Evolutionary conservation across 2,888 invertebrate genomes (phyloP).

Genomic region (Lydus trimaculatus): DNA sequence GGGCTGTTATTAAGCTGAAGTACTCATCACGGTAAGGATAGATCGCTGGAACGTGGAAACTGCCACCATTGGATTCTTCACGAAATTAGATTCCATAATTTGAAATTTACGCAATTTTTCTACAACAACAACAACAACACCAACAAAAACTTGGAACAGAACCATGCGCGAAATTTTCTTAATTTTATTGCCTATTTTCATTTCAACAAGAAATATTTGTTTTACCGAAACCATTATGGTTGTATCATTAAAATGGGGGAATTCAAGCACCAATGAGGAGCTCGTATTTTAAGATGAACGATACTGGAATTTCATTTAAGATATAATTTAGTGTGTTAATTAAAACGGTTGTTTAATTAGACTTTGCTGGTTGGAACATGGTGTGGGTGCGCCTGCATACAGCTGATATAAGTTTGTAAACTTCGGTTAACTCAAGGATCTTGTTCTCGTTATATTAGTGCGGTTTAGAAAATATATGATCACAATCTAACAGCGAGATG

Average conservation of each 20-base stretch:
- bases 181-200: too few relatives aligned
- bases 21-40: slow-evolving; percentile 48
- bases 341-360: slow-evolving; percentile 64
- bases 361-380: slow-evolving; percentile 59
- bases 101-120: slow-evolving; percentile 54
- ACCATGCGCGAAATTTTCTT: too few relatives aligned
- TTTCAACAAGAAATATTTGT: background rate
- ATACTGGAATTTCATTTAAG: slow-evolving; percentile 61
- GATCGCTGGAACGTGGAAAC: slow-evolving; percentile 56
- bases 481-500: slow-evolving; percentile 39
- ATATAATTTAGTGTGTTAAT: slow-evolving; percentile 63
- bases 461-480: slow-evolving; percentile 47
- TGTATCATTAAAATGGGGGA: background rate
- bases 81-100: slow-evolving; percentile 58
- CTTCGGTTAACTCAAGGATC: slow-evolving; percentile 54
- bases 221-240: background rate
- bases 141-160: background rate
- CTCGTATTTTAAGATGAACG: slow-evolving; percentile 51
- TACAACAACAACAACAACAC: too few relatives aligned
- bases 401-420: slow-evolving; percentile 58
- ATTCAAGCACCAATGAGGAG: background rate
- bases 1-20: slow-evolving; percentile 16
- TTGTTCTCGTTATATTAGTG: slow-evolving; percentile 48
- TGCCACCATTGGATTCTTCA: slow-evolving; percentile 50
- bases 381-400: slow-evolving; percentile 55